Evolutionary conservation across 2,797 vertebrate genomes (phyloP).

Genomic region (Cyprinella venusta): DNA sequence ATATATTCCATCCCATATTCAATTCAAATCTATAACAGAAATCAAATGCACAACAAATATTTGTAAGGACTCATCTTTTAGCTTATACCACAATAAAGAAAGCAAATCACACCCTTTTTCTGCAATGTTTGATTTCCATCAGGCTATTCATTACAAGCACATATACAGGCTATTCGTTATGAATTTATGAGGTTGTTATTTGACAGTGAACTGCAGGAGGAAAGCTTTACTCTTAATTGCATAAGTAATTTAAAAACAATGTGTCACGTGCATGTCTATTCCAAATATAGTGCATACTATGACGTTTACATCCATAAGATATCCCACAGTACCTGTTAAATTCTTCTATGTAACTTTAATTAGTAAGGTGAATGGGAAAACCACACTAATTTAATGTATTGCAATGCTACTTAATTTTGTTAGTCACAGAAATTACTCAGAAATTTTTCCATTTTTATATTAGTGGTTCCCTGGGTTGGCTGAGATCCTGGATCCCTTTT

Average conservation of each 20-base stretch:
- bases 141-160: conserved; percentile 6
- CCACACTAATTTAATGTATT: neutral
- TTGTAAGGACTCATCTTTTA: neutral
- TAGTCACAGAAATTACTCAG: neutral
- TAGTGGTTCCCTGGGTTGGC: neutral
- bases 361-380: neutral
- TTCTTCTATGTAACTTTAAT: neutral
- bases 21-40: neutral
- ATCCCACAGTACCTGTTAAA: neutral
- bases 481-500: conserved; percentile 1
- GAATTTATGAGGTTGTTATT: conserved; percentile 37
- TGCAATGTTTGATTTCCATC: neutral
- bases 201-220: neutral
- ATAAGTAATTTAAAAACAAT: conserved; percentile 3
- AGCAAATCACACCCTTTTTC: conserved; percentile 3
- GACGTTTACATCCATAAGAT: neutral
- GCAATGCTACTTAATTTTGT: neutral
- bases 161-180: neutral
- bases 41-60: neutral
- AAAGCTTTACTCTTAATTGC: neutral
- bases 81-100: conserved; percentile 5
- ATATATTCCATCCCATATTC: no score
- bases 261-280: neutral
- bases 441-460: neutral
- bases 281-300: neutral